These are phyloP conservation scores for Eleutherodactylus coqui DNA, from an alignment of 2,797 vertebrate species.

Conservation along the genomic window DNA sequence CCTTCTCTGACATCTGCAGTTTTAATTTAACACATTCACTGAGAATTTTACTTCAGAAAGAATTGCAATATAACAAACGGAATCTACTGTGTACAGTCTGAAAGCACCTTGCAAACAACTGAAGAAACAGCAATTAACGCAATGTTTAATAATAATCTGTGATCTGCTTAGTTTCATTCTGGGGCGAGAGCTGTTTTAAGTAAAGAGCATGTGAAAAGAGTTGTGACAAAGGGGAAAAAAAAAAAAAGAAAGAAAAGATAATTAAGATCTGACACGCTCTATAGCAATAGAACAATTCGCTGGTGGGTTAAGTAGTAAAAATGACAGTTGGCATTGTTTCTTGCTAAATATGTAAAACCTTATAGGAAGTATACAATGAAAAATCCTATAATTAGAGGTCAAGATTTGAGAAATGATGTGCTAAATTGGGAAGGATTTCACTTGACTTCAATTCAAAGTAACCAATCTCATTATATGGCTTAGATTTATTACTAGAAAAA, in stretches of 20 bases:
- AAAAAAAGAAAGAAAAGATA: slow-evolving; percentile 19
- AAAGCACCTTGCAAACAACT: slow-evolving; percentile 5
- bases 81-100: neutral
- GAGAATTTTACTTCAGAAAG: slow-evolving; percentile 16
- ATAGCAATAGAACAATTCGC: slow-evolving; percentile 22
- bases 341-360: slow-evolving; percentile 34
- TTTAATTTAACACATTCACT: slow-evolving; percentile 41
- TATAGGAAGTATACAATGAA: slow-evolving; percentile 20
- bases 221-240: neutral
- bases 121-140: slow-evolving; percentile 2
- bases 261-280: slow-evolving; percentile 27
- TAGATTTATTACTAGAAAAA: slow-evolving; percentile 45
- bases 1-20: slow-evolving; percentile 32
- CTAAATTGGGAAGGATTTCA: slow-evolving; percentile 28
- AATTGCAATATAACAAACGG: neutral
- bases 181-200: neutral
- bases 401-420: slow-evolving; percentile 41
- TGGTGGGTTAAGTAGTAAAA: slow-evolving; percentile 27
- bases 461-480: slow-evolving; percentile 53
- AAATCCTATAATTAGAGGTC: slow-evolving; percentile 53
- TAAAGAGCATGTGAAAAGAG: neutral
- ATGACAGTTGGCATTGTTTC: slow-evolving; percentile 31
- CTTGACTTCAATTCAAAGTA: slow-evolving; percentile 41
- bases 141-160: slow-evolving; percentile 20
- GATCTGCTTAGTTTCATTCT: slow-evolving; percentile 19